Evolutionary conservation across 2,797 vertebrate species (phyloP), one percentile per base, ranked within the genome.

Genomic region (Gadopsis bispinosus): DNA sequence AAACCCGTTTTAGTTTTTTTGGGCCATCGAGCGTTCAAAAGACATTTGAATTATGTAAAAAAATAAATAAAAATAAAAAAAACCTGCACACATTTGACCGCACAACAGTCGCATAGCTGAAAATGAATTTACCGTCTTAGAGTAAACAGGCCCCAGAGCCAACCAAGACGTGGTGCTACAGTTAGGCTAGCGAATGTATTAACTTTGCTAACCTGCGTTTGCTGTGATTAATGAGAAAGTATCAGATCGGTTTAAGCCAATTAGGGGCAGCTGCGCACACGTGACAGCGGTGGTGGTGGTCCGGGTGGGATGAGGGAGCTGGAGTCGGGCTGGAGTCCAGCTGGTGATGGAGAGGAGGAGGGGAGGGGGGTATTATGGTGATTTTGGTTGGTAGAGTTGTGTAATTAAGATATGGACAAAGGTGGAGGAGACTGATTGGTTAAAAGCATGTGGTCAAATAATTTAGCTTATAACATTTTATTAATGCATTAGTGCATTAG

Each of bases 221-320:
- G 16, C 29, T 50, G 1, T 56, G 9, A 41, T 56, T 22, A 45
- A 14, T 14, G 19, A 48, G 33, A 45, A 61, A 14, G 19, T 35
- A 10, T 75, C 22, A 54, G 10, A 50, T 20, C 47, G 20, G 19
- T 79, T 79, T 53, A 10, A 55, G 58, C 5, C 88, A 75, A 91
- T 81, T 84, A 20, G 41, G 11, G 5, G 5, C 81, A 85, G 58
- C 68, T 84, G 53, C 4, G 58, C n/a, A 69, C 7, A 43, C 6
- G 9, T 55, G 12, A 29, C 12, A 9, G 7, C 33, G 22, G 41
- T 35, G 26, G 17, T 65, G 37, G 16, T 45, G 43, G 45, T 19
- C 29, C 6, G 26, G 16, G 16, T 26, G 63, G 11, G 56, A 4
- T 41, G 37, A 35, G 31, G 55, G 35, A n/a, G 31, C 1, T 51